Conservation (phyloP, 2,113 vertebrate species). For the Anoura caudifer region DNA sequence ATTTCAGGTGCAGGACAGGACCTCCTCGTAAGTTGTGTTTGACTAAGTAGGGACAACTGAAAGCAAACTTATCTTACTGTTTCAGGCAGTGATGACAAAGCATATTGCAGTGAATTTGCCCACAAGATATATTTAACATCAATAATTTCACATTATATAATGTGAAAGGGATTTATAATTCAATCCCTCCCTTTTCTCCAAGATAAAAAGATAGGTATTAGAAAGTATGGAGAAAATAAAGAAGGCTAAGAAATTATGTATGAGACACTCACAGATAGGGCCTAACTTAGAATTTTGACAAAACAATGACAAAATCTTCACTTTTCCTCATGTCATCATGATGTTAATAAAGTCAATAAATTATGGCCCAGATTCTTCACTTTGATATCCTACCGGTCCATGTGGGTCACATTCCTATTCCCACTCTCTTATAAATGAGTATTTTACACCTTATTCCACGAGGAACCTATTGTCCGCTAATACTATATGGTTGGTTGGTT, state of each 20-base stretch:
- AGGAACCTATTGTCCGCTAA: neutral
- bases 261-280: neutral
- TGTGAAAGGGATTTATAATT: neutral
- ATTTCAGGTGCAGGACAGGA: neutral
- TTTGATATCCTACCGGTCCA: neutral
- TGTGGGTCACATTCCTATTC: neutral
- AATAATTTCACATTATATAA: neutral
- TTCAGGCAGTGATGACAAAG: neutral
- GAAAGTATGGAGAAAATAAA: neutral
- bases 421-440: neutral
- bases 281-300: neutral
- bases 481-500: no score
- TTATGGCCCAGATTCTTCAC: neutral
- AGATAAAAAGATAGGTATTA: neutral
- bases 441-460: neutral
- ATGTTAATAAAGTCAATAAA: neutral
- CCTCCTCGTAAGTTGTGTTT: neutral
- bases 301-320: neutral
- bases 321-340: neutral
- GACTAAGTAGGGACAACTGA: neutral
- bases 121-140: neutral
- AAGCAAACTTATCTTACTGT: neutral
- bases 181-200: neutral
- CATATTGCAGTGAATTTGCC: neutral
- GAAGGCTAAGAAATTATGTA: neutral